A percentile compares a stretch with the other conserved stretches of the same genome.
These are phyloP conservation scores for Sturmia bella DNA, from an alignment of 2,888 invertebrate genomes.

Conservation along the genomic window DNA sequence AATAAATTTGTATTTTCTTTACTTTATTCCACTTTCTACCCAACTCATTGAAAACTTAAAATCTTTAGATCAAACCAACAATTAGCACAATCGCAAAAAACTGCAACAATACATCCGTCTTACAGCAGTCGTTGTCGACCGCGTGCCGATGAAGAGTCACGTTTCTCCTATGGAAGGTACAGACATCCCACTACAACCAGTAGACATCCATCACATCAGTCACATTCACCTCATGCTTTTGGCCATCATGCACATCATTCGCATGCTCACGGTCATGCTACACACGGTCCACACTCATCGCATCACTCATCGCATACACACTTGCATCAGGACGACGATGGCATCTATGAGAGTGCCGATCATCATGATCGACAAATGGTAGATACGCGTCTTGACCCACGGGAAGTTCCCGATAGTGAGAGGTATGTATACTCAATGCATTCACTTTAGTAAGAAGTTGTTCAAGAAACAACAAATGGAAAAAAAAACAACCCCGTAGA, in stretches of 20 bases:
- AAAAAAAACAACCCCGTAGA: constrained; percentile 17
- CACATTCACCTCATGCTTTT: constrained; percentile 83
- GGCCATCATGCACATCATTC: constrained; percentile 83
- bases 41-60: background rate
- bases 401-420: constrained; percentile 93
- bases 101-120: constrained; percentile 83
- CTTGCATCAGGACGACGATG: constrained; percentile 89
- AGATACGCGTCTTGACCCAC: constrained; percentile 85
- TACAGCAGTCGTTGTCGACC: constrained; percentile 84
- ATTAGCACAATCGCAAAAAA: constrained; percentile 83
- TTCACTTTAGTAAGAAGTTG: constrained; percentile 24
- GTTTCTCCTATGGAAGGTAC: constrained; percentile 89
- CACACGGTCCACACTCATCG: constrained; percentile 82
- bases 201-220: constrained; percentile 83
- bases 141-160: constrained; percentile 87
- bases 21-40: constrained; percentile 35
- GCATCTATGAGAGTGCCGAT: constrained; percentile 93
- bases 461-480: constrained; percentile 14
- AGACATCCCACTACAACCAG: constrained; percentile 80
- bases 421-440: constrained; percentile 84
- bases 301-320: constrained; percentile 84
- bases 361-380: constrained; percentile 86
- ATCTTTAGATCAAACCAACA: constrained; percentile 82
- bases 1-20: constrained; percentile 49
- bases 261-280: constrained; percentile 82